A percentile compares a stretch with the other conserved stretches of the same genome.
phyloP scores from a whole-genome alignment of 2,113 vertebrate genomes.

The Aegithalos caudatus region DNA sequence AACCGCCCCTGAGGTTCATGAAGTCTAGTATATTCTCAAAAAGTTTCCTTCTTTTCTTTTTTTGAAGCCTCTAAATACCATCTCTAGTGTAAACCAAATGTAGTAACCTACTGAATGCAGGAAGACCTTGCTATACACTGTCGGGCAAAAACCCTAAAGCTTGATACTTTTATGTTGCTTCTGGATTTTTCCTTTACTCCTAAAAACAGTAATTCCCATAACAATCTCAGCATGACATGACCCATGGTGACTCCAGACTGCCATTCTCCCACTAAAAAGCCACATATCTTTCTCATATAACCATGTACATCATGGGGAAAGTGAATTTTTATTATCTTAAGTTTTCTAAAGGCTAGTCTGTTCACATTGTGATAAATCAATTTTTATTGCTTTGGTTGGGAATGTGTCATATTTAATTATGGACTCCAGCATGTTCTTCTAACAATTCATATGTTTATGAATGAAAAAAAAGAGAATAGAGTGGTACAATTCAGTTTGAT shows the following conservation, averaged over 20 bases:
- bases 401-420: neutral
- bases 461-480: neutral
- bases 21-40: neutral
- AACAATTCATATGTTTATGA: neutral
- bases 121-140: neutral
- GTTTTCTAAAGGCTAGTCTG: neutral
- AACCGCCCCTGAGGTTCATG: neutral
- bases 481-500: neutral
- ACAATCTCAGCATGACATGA: neutral
- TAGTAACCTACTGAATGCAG: neutral
- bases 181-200: neutral
- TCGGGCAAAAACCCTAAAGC: neutral
- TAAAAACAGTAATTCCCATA: neutral
- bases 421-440: neutral
- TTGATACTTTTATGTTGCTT: neutral
- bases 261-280: neutral
- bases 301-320: neutral
- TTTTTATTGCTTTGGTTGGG: neutral
- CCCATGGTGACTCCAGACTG: neutral
- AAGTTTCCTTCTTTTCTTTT: neutral
- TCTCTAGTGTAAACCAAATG: neutral
- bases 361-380: neutral
- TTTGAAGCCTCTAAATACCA: neutral
- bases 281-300: neutral
- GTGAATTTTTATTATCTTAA: neutral